Evolutionary conservation across 35 echinoderm and acorn worm species (phyloP).

Genomic region (Stichopus chloronotus): DNA sequence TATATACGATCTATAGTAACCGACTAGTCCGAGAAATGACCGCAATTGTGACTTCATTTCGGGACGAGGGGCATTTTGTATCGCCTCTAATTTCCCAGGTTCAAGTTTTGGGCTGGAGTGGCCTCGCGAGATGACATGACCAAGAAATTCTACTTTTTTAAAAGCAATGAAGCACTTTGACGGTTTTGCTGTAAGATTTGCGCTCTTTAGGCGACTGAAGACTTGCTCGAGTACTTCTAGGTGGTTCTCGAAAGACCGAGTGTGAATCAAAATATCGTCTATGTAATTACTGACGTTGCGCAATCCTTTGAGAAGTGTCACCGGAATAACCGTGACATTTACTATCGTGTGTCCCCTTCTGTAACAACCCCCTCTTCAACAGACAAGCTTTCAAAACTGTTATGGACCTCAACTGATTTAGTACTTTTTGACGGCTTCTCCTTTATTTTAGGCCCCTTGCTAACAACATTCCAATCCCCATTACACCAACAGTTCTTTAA

Average conservation of each 20-base stretch:
- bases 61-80: not conserved
- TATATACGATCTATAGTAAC: not conserved
- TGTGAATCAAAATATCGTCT: constrained; percentile 56
- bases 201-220: not conserved
- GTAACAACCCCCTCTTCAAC: too few species aligned
- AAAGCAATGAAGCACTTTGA: constrained; percentile 53
- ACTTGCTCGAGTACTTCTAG: not conserved
- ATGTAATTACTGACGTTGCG: constrained; percentile 44
- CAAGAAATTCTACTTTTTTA: constrained; percentile 48
- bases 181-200: constrained; percentile 53
- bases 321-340: too few species aligned
- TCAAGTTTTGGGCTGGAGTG: constrained; percentile 1
- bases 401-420: too few species aligned
- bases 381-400: not conserved
- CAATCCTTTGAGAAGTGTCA: constrained; percentile 19
- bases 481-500: too few species aligned
- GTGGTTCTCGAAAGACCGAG: constrained; percentile 51
- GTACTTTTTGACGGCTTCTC: too few species aligned
- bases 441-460: too few species aligned
- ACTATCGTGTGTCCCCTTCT: too few species aligned
- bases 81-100: constrained; percentile 46
- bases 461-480: too few species aligned
- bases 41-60: constrained; percentile 25
- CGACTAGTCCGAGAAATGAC: not conserved
- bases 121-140: constrained; percentile 31